phyloP scores from a whole-genome alignment of 2,888 invertebrate genomes.

The Pilophorus perplexus region DNA sequence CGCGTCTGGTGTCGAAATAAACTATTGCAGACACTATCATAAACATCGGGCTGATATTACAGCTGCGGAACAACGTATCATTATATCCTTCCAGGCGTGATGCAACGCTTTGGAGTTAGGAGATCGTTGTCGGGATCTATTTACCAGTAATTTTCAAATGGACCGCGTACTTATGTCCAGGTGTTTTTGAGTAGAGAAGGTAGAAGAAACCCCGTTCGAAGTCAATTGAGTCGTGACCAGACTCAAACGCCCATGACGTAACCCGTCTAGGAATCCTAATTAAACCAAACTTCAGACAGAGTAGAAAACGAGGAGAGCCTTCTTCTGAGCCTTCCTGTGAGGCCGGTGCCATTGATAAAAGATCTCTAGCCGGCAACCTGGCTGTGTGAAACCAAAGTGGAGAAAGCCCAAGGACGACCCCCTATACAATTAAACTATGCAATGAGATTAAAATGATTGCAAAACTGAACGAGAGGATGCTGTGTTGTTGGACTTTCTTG shows the following conservation, averaged over 20 bases:
- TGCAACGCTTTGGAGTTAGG: not conserved
- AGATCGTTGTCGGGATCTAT: not conserved
- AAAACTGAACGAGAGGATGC: too few species aligned
- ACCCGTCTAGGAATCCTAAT: slow-evolving; percentile 4
- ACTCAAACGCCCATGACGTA: not conserved
- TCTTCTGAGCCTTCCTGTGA: not conserved
- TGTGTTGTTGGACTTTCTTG: too few species aligned
- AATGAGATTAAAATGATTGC: slow-evolving; percentile 11
- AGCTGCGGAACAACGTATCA: too few species aligned
- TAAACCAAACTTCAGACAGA: slow-evolving; percentile 15
- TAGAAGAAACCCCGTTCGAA: slow-evolving; percentile 4
- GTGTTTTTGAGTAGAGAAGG: not conserved
- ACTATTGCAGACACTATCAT: too few species aligned
- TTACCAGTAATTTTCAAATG: not conserved
- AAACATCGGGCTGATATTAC: too few species aligned
- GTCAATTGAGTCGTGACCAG: slow-evolving; percentile 20
- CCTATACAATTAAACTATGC: not conserved
- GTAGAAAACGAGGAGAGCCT: slow-evolving; percentile 8
- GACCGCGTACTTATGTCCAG: slow-evolving; percentile 2
- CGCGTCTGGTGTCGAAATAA: too few species aligned
- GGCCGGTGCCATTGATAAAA: slow-evolving; percentile 10
- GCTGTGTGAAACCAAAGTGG: not conserved
- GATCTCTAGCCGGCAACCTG: not conserved
- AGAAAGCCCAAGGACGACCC: slow-evolving; percentile 9
- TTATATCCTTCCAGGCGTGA: not conserved